Evolutionary conservation across 2,888 invertebrate genomes (phyloP).

Genomic region (Aricia artaxerxes): DNA sequence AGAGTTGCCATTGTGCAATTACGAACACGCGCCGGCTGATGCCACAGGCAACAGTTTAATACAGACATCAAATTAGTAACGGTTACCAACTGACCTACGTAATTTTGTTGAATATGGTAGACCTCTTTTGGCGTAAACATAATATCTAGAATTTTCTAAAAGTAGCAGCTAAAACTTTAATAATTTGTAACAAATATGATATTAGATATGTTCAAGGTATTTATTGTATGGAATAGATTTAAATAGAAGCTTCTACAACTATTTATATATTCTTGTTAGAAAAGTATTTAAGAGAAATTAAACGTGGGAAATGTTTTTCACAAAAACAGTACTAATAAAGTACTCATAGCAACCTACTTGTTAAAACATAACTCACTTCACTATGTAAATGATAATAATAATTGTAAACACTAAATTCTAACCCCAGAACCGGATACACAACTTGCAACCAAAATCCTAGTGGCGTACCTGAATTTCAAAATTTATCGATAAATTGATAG

Average conservation of each 20-base stretch:
- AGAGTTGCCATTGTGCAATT: slow-evolving; percentile 39
- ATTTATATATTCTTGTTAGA: no score
- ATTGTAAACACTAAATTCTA: not conserved
- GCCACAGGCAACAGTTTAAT: not conserved
- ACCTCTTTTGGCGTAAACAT: no score
- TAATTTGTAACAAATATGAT: no score
- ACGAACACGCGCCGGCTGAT: slow-evolving; percentile 31
- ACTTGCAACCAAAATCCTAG: slow-evolving; percentile 7
- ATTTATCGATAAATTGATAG: slow-evolving; percentile 18
- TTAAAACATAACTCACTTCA: not conserved
- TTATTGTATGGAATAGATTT: no score
- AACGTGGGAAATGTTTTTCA: no score
- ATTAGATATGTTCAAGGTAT: no score
- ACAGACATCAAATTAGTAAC: not conserved
- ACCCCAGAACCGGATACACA: not conserved
- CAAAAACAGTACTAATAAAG: no score
- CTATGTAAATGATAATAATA: not conserved
- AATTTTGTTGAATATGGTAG: not conserved
- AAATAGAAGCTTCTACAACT: no score
- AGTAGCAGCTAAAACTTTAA: no score
- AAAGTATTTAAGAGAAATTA: no score
- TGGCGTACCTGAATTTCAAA: not conserved
- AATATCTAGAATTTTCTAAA: not conserved
- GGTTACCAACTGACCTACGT: not conserved
- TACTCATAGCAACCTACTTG: not conserved